Evolutionary conservation across 2,888 invertebrate species (phyloP), one percentile per base, ranked within the genome.

Genomic region (Sarcophaga variegata): DNA sequence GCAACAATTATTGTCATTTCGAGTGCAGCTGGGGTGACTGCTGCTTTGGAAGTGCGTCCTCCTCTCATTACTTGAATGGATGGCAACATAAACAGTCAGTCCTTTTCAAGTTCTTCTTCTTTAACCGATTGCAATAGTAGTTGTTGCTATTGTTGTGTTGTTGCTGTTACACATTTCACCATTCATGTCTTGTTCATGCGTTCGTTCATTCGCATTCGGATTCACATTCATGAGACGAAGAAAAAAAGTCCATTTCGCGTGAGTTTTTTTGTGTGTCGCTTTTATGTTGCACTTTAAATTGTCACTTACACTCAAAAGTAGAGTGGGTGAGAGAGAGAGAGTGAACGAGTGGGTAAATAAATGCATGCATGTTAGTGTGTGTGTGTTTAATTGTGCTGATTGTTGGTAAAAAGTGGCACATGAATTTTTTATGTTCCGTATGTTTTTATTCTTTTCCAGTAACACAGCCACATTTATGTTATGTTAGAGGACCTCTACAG

Each of bases 321-420:
- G 37, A 37, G 79, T 76, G 64, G 45, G 67, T 77, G 22, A 59
- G 72, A 6, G 20, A 20, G 20, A 20, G 20, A 20, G 14, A 67
- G 63, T 17, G 54, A 66, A 62, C 69, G 72, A 37, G 37, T 37
- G 37, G 37, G 10, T 37, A 37, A 37, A 37, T 37, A 22, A 22
- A 22, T 22, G 22, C 22, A 22, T 22, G 27, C 60, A 27, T 27
- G 12, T 1, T 20, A 14, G 76, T 25, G 17, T 45, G 27, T 85
- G 86, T 74, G 72, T 69, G 80, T 81, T 67, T 59, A 69, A 80
- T 83, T 77, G 86, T 86, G 76, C 67, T 86, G 83, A 87, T 87
- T 87, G 83, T 71, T 37, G 37, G 37, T 37, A 37, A 78, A 87
- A 87, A 84, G 78, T 87, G 87, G 81, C 81, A 87, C 78, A 75